phyloP scores from a whole-genome alignment of 2,797 vertebrate genomes.

The Nasua narica region DNA sequence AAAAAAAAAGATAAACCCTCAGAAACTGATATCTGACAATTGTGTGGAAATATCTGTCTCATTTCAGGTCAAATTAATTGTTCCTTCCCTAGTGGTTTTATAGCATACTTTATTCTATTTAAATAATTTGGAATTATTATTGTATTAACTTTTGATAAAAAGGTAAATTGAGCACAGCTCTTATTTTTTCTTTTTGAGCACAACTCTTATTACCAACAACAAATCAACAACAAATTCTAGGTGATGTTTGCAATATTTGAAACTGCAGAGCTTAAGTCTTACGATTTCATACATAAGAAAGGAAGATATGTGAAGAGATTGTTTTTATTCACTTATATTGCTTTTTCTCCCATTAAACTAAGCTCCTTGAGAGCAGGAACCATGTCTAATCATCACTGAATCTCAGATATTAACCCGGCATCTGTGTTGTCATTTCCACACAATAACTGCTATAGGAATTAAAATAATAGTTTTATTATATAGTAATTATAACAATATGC shows the following conservation, averaged over 20 bases:
- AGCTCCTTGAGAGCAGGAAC: neutral
- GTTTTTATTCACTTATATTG: neutral
- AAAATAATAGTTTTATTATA: neutral
- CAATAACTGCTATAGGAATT: neutral
- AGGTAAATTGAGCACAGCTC: neutral
- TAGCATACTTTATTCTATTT: neutral
- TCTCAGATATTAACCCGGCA: neutral
- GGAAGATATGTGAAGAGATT: neutral
- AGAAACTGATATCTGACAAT: neutral
- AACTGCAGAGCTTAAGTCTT: neutral
- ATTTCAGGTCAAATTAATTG: neutral
- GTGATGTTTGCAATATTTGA: neutral
- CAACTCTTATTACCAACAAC: neutral
- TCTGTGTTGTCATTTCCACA: neutral
- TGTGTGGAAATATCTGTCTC: neutral
- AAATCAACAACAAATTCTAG: neutral
- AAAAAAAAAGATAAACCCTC: neutral
- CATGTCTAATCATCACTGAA: neutral
- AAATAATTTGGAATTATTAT: neutral
- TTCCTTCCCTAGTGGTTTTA: neutral
- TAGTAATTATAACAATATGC: neutral
- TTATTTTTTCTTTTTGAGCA: neutral
- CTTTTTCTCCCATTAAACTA: neutral
- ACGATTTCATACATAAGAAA: neutral
- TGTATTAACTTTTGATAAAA: neutral